Conservation (phyloP, 2,888 invertebrate species). For the Dynastes hyllus region DNA sequence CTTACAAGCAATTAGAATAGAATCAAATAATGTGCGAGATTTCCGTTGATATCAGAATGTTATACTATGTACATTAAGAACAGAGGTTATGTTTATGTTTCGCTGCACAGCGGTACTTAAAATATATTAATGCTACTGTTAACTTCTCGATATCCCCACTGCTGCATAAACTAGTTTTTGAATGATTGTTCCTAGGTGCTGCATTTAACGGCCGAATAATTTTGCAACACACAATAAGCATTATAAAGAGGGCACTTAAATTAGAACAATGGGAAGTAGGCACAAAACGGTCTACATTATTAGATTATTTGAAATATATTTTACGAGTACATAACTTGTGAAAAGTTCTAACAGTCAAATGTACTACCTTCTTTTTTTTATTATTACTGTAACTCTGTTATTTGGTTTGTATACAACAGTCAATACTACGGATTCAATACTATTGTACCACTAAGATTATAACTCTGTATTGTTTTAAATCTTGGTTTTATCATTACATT, state of each 20-base stretch:
- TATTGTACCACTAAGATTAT: background rate
- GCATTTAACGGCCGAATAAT: conserved; percentile 33
- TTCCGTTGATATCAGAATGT: background rate
- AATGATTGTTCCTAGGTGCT: conserved; percentile 9
- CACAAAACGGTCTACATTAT: background rate
- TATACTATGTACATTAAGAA: background rate
- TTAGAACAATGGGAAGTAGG: background rate
- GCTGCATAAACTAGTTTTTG: conserved; percentile 33
- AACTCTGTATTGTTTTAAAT: background rate
- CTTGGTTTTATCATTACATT: background rate
- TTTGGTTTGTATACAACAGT: background rate
- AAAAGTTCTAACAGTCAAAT: conserved; percentile 28
- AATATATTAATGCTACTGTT: conserved; percentile 26
- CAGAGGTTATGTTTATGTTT: conserved; percentile 44
- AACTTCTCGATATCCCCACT: conserved; percentile 43
- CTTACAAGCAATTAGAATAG: conserved; percentile 35
- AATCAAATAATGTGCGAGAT: background rate
- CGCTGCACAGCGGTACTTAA: conserved; percentile 16
- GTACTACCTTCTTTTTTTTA: conserved; percentile 17
- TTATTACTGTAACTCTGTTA: background rate
- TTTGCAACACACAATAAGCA: conserved; percentile 22
- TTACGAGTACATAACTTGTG: background rate
- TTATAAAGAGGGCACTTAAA: conserved; percentile 9
- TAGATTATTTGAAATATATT: conserved; percentile 6
- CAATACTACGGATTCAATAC: background rate